Evolutionary conservation across 2,797 vertebrate genomes (phyloP).

Genomic region (Cuniculus paca): DNA sequence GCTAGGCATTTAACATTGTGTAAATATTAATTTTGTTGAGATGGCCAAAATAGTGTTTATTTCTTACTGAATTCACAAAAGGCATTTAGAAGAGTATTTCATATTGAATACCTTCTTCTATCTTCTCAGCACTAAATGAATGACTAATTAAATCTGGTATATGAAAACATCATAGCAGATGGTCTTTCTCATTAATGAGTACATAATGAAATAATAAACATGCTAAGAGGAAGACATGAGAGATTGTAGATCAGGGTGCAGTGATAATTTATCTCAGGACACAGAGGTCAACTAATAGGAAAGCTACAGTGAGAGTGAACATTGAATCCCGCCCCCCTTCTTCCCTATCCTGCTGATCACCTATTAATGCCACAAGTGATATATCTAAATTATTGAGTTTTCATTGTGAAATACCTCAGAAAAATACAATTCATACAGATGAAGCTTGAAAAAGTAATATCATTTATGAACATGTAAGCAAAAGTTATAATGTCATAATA

Average conservation of each 20-base stretch:
- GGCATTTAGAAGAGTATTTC: constrained; percentile 60
- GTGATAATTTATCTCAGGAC: constrained; percentile 72
- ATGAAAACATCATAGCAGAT: constrained; percentile 77
- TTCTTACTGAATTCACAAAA: constrained; percentile 51
- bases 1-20: constrained; percentile 26
- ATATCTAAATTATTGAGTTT: constrained; percentile 44
- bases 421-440: constrained; percentile 32
- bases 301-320: constrained; percentile 13
- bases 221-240: constrained; percentile 70
- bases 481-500: constrained; percentile 33
- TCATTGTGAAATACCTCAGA: neutral
- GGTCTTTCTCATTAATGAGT: constrained; percentile 70
- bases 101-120: constrained; percentile 40
- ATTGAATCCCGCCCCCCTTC: neutral
- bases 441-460: constrained; percentile 3
- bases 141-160: constrained; percentile 74
- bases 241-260: constrained; percentile 52
- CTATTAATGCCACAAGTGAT: constrained; percentile 36
- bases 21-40: constrained; percentile 69
- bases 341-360: constrained; percentile 26
- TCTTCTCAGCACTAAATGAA: constrained; percentile 68
- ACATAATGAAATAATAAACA: constrained; percentile 79
- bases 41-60: constrained; percentile 45
- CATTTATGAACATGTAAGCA: constrained; percentile 44
- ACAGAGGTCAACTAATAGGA: constrained; percentile 59